These are phyloP conservation scores for Oreotrochilus melanogaster DNA, from an alignment of 2,113 vertebrate genomes.

Conservation along the genomic window DNA sequence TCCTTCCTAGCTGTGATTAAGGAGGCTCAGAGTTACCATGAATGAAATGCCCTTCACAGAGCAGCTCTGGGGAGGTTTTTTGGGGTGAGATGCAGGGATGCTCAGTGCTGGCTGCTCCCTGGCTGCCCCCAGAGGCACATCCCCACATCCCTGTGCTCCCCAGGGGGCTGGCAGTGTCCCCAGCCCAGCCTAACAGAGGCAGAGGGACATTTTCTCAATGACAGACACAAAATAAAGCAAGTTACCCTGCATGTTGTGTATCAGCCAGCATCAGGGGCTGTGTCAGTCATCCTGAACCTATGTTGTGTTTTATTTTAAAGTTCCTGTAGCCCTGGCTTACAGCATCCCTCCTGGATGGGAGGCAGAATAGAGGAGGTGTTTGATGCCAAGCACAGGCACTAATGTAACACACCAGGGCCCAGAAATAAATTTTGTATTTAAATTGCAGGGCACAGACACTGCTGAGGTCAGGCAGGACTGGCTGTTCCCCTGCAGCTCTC, in stretches of 20 bases:
- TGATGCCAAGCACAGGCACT: background rate
- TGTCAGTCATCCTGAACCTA: background rate
- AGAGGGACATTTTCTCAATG: background rate
- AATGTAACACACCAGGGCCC: background rate
- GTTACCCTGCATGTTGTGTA: background rate
- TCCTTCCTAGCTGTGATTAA: background rate
- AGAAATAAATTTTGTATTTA: background rate
- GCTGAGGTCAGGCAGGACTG: background rate
- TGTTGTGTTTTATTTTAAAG: background rate
- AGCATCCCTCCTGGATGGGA: background rate
- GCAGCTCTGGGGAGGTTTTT: accelerated
- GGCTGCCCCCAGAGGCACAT: accelerated
- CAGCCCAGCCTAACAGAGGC: background rate
- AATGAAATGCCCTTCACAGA: background rate
- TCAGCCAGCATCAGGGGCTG: background rate
- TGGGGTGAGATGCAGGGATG: background rate
- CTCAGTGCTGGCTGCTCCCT: background rate
- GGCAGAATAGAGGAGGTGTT: background rate
- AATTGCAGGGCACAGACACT: accelerated
- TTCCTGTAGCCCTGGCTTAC: background rate
- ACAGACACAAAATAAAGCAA: background rate
- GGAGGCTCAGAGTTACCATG: accelerated
- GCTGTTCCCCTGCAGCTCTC: background rate
- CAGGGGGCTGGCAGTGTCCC: background rate
- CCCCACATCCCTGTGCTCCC: background rate